Base-by-base conservation (phyloP, 2,888 invertebrate species). In the Drosophila koepferae region DNA sequence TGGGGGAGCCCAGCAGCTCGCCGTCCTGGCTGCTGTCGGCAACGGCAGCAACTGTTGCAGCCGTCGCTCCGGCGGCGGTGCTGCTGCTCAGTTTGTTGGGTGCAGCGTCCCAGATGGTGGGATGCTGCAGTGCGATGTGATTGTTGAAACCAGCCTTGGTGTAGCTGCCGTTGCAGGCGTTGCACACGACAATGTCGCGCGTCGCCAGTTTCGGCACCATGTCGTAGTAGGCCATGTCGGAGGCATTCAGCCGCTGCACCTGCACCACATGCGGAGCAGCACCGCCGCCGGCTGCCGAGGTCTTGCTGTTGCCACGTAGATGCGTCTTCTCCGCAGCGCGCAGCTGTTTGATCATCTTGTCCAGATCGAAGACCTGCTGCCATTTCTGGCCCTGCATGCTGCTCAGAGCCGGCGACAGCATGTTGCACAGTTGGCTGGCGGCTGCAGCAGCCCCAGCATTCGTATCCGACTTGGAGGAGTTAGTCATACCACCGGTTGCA, bases 131-230 rank as follows among this genome's bases (percentile, higher is more conserved):
- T 83, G 95, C 94, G 93, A 97, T 95, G 92, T 97, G 97, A 91
- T 95, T 94, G 88, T 95, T 95, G 61, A 96, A 95, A 58, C 96
- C 97, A 92, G 96, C 96, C 84, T 96, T 96, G 93, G 97, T 97
- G 84, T 97, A 95, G 91, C 96, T 95, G 80, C 95, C 95, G 79
- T 95, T 95, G 92, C 97, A 97, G 92, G 95, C 94, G 92, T 96
- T 96, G 93, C 97, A 97, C 82, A 97, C 95, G 71, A 96, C 96
- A 72, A 96, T 95, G 91, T 95, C 95, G 85, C 97, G 95, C 74
- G 95, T 94, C 93, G 97, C 96, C 93, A 95, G 95, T 89, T 96
- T 96, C 31, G 97, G 97, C 89, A 96, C 96, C 86, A 96, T 94
- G 54, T 97, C 97, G 92, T 96, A 97, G 66, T 96, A 94, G 81